phyloP scores from a whole-genome alignment of 2,113 vertebrate species.

The Scomber colias region DNA sequence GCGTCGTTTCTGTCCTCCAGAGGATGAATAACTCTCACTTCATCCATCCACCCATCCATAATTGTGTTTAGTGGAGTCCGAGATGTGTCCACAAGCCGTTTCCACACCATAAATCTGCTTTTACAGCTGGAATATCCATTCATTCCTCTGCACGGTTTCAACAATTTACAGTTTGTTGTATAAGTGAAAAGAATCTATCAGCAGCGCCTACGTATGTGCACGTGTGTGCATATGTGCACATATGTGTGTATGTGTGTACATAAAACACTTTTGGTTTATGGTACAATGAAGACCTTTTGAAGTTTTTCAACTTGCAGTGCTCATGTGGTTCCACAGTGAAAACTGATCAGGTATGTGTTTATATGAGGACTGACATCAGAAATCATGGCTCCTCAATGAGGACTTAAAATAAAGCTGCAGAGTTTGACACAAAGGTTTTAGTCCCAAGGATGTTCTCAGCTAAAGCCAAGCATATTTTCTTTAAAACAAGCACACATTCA shows the following conservation, averaged over 20 bases:
- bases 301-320: neutral
- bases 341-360: constrained; percentile 3
- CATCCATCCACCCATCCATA: constrained; percentile 46
- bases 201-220: neutral
- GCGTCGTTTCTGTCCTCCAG: constrained; percentile 44
- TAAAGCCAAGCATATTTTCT: constrained; percentile 10
- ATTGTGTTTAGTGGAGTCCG: constrained; percentile 36
- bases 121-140: constrained; percentile 63
- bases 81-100: constrained; percentile 44
- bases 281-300: constrained; percentile 23
- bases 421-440: neutral
- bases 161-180: constrained; percentile 46
- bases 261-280: constrained; percentile 25
- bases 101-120: constrained; percentile 52
- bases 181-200: constrained; percentile 31
- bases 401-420: neutral
- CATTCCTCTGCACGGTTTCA: constrained; percentile 9
- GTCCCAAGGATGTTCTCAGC: neutral
- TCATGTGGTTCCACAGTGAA: neutral
- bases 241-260: neutral
- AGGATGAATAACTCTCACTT: constrained; percentile 37
- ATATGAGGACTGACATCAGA: constrained; percentile 15
- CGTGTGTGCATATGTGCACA: neutral
- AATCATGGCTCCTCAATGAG: neutral
- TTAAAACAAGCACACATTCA: neutral